Evolutionary conservation across 2,888 invertebrate species (phyloP).

Genomic region (Sesamia inferens): DNA sequence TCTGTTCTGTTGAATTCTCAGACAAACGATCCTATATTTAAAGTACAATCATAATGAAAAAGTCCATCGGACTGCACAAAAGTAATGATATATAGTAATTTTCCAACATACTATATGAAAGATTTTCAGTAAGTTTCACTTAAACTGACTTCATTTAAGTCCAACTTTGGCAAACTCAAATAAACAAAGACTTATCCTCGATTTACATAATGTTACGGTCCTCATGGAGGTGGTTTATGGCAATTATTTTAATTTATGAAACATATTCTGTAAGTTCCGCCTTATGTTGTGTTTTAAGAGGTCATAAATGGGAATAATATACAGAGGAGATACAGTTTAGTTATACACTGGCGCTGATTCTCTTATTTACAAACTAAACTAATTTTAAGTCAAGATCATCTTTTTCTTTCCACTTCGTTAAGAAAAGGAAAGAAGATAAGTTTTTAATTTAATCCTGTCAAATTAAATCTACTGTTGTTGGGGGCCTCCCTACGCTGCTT

Average conservation of each 20-base stretch:
- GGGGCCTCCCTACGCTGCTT: no score
- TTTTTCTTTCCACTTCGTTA: no score
- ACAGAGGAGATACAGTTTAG: slow-evolving; percentile 17
- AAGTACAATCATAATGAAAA: neutral
- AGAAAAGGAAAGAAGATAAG: no score
- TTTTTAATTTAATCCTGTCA: no score
- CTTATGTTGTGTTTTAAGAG: slow-evolving; percentile 45
- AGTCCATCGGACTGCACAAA: neutral
- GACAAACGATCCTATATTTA: neutral
- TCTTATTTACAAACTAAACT: no score
- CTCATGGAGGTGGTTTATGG: slow-evolving; percentile 44
- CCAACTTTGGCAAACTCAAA: slow-evolving; percentile 24
- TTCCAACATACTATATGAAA: neutral
- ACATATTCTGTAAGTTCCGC: slow-evolving; percentile 49
- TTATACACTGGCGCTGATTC: neutral
- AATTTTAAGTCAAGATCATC: no score
- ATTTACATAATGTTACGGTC: slow-evolving; percentile 54
- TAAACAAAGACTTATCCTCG: slow-evolving; percentile 50
- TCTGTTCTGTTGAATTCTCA: neutral
- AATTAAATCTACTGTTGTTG: no score
- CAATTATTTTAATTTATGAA: slow-evolving; percentile 61
- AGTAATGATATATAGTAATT: no score
- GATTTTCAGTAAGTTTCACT: neutral
- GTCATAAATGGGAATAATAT: slow-evolving; percentile 40
- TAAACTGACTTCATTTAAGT: slow-evolving; percentile 4